phyloP scores from a whole-genome alignment of 2,888 invertebrate genomes.

The Steromphala cineraria region DNA sequence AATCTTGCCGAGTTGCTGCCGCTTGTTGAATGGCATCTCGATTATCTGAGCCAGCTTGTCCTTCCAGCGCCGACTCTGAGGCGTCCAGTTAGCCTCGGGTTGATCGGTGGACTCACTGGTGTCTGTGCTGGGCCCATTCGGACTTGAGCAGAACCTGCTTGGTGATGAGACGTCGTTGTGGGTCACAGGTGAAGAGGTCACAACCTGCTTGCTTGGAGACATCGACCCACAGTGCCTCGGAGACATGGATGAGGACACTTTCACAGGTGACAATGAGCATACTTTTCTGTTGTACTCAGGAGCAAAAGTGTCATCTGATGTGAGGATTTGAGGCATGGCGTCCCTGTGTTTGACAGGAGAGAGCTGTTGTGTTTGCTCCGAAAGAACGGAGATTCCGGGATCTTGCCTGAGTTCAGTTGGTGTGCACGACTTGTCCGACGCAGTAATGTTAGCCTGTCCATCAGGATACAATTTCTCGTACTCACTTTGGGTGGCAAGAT shows the following conservation, averaged over 20 bases:
- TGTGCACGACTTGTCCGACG: background rate
- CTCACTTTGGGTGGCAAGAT: background rate
- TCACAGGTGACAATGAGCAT: too few relatives aligned
- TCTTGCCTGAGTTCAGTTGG: background rate
- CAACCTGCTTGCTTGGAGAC: too few relatives aligned
- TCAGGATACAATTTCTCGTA: background rate
- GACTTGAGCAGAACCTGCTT: background rate
- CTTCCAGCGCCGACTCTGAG: slow-evolving; percentile 53
- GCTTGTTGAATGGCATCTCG: slow-evolving; percentile 45
- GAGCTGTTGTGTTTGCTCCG: too few relatives aligned
- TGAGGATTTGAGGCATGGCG: too few relatives aligned
- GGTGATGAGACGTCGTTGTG: background rate
- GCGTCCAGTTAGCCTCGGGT: background rate
- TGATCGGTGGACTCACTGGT: background rate
- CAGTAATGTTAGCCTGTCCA: background rate
- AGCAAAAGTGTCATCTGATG: background rate
- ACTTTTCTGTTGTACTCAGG: too few relatives aligned
- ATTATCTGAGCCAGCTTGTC: slow-evolving; percentile 48
- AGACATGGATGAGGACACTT: too few relatives aligned
- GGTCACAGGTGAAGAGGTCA: background rate
- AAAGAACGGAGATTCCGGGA: too few relatives aligned
- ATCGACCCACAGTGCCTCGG: too few relatives aligned
- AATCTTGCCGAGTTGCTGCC: slow-evolving; percentile 54
- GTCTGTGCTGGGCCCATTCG: background rate
- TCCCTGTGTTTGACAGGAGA: too few relatives aligned